Conservation (phyloP, 1,140 invertebrate species). For the Trichonephila clavipes region DNA sequence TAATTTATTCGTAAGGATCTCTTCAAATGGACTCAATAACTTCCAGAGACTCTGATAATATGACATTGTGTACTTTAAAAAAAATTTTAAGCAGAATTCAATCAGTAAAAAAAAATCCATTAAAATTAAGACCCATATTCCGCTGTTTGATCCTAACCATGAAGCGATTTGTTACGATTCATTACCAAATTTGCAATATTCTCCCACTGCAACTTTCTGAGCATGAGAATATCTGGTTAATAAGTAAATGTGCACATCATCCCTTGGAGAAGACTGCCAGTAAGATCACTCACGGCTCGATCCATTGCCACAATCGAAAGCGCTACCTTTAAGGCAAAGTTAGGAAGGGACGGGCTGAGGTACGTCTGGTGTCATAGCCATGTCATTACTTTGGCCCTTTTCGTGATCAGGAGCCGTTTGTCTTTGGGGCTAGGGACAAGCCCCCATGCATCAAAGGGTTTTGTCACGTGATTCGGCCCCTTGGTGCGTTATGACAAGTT, state of each 20-base stretch:
- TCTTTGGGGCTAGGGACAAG: conserved; percentile 62
- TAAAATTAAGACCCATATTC: too few species aligned
- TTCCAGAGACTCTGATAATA: too few species aligned
- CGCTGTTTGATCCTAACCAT: too few species aligned
- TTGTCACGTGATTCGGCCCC: conserved; percentile 27
- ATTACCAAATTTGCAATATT: too few species aligned
- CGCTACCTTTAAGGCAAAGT: conserved; percentile 37
- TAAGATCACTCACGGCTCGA: conserved; percentile 13
- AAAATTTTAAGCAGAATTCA: too few species aligned
- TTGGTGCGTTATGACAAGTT: conserved; percentile 67
- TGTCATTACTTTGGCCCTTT: conserved; percentile 72
- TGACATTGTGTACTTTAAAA: too few species aligned
- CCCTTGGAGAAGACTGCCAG: not conserved
- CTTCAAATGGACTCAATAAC: too few species aligned
- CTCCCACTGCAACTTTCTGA: too few species aligned
- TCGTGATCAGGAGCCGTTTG: conserved; percentile 73
- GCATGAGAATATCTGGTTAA: not conserved
- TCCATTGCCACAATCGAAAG: conserved; percentile 6
- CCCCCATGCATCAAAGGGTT: conserved; percentile 70
- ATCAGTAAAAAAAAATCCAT: too few species aligned
- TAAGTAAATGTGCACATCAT: conserved; percentile 1
- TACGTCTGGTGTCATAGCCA: conserved; percentile 50
- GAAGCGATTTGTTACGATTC: too few species aligned
- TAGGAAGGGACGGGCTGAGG: conserved; percentile 36
- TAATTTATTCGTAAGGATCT: too few species aligned